Percentiles rank a stretch among this genome's conserved stretches.
Conservation (phyloP, 2,888 invertebrate genomes). For the Cephonodes hylas region DNA sequence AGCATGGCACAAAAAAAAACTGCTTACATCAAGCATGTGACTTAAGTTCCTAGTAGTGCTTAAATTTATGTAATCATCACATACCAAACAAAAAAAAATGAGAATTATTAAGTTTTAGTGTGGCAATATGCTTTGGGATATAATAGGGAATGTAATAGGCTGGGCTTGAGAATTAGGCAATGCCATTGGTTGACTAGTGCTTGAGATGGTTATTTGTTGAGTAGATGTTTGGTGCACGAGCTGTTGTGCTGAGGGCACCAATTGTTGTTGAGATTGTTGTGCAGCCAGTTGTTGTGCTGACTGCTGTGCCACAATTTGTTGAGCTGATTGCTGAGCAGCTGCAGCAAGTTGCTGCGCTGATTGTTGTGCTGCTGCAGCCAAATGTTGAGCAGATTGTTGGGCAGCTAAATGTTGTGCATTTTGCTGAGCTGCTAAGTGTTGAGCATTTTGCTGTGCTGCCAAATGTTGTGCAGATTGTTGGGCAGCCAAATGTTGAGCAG, state of each 20-base stretch:
- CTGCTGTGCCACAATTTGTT: conserved; percentile 55
- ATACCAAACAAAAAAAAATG: background rate
- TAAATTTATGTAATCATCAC: background rate
- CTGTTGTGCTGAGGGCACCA: conserved; percentile 65
- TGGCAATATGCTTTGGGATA: conserved; percentile 74
- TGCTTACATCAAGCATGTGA: background rate
- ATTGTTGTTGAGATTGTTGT: conserved; percentile 69
- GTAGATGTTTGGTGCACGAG: conserved; percentile 73
- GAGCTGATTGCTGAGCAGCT: conserved; percentile 54
- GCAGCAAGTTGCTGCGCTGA: conserved; percentile 60
- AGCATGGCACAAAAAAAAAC: background rate
- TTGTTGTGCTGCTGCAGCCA: conserved; percentile 57
- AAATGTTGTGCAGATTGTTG: conserved; percentile 58
- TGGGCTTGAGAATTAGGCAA: conserved; percentile 72
- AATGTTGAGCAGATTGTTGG: conserved; percentile 58
- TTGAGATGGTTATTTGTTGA: conserved; percentile 74
- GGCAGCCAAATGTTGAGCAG: conserved; percentile 53
- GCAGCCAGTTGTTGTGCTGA: conserved; percentile 66
- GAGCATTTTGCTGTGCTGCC: conserved; percentile 47
- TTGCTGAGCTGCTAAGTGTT: conserved; percentile 46
- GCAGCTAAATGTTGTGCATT: conserved; percentile 46
- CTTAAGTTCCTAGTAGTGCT: background rate
- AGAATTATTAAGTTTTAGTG: conserved; percentile 40
- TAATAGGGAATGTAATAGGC: conserved; percentile 73
- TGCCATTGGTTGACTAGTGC: conserved; percentile 74